Percentiles rank a stretch among this genome's conserved stretches.
These are phyloP conservation scores for Stylophora pistillata DNA, from an alignment of 64 coral and sea anemone species.

Conservation along the genomic window DNA sequence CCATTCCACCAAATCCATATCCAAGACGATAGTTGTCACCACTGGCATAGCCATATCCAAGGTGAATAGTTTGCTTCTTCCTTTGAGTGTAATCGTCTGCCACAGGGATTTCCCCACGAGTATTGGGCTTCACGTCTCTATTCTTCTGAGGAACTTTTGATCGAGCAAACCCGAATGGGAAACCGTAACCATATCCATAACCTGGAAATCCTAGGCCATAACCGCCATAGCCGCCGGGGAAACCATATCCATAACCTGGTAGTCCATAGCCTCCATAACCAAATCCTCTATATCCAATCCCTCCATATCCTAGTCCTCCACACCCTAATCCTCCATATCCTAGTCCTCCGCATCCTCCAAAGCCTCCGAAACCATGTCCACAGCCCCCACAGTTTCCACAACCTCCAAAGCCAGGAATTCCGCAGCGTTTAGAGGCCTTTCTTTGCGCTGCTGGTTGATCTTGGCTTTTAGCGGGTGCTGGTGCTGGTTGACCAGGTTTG, in stretches of 20 bases:
- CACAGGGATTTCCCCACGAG: slow-evolving; percentile 72
- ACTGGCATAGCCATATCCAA: slow-evolving; percentile 81
- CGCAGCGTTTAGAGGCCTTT: neutral
- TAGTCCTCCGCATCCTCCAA: slow-evolving; percentile 19
- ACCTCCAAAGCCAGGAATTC: slow-evolving; percentile 1
- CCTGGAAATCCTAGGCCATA: slow-evolving; percentile 2
- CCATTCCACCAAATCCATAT: slow-evolving; percentile 85
- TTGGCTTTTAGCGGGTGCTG: neutral
- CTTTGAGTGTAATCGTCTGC: neutral
- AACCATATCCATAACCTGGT: neutral
- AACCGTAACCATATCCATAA: slow-evolving; percentile 46
- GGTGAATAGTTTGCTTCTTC: slow-evolving; percentile 55
- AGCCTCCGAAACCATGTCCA: neutral
- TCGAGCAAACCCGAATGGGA: neutral
- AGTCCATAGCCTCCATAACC: slow-evolving; percentile 11
- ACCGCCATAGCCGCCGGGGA: neutral
- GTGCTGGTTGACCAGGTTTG: neutral
- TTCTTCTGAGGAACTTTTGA: slow-evolving; percentile 46
- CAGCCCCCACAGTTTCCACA: slow-evolving; percentile 10
- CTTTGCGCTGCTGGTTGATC: neutral
- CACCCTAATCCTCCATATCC: slow-evolving; percentile 30
- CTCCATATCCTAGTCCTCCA: slow-evolving; percentile 15
- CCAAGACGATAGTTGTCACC: slow-evolving; percentile 87
- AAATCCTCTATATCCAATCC: neutral
- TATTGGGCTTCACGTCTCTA: slow-evolving; percentile 65